Evolutionary conservation across 2,113 vertebrate genomes (phyloP).

Genomic region (Echinops telfairi): DNA sequence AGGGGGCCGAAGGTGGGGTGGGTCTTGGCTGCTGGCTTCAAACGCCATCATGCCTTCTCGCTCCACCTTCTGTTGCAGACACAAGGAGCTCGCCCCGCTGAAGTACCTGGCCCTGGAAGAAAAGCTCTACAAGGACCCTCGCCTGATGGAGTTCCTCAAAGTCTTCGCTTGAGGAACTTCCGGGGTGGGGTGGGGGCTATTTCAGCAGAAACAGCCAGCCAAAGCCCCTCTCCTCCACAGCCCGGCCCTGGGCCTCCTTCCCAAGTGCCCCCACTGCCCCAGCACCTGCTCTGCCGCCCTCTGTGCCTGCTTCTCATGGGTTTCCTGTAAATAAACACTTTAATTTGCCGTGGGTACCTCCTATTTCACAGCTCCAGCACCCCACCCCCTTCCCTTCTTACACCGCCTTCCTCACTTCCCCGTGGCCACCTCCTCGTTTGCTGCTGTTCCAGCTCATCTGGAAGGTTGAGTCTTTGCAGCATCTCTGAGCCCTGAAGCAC

Average conservation of each 20-base stretch:
- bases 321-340: conserved; percentile 69
- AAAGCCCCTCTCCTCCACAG: too few relatives aligned
- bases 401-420: background rate
- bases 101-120: conserved; percentile 86
- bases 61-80: conserved; percentile 76
- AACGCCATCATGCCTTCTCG: background rate
- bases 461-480: background rate
- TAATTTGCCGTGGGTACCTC: background rate
- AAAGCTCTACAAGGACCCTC: conserved; percentile 86
- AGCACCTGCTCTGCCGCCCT: background rate
- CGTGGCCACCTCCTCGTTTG: background rate
- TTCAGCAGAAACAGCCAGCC: background rate
- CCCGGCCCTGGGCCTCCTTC: background rate
- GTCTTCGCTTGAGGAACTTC: background rate
- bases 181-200: background rate
- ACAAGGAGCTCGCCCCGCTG: conserved; percentile 85
- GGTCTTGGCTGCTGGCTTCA: background rate
- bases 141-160: conserved; percentile 69
- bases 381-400: background rate
- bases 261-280: background rate
- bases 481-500: background rate
- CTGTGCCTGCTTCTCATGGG: background rate
- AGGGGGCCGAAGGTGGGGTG: too few relatives aligned
- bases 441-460: background rate
- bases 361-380: background rate